phyloP scores from a whole-genome alignment of 2,797 vertebrate genomes.

The Lindbergichthys nudifrons region DNA sequence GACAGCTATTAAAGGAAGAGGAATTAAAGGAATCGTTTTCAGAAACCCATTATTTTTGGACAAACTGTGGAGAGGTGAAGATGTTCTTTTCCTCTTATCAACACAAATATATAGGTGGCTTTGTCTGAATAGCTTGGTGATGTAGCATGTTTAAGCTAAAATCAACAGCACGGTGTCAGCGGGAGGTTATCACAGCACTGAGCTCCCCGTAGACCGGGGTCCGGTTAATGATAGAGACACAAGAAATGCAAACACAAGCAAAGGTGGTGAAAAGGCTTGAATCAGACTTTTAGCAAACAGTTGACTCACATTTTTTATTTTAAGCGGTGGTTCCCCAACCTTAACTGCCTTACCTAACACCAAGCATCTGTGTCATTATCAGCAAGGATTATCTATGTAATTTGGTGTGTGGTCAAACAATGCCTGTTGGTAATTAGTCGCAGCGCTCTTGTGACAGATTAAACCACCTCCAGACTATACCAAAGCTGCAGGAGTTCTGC shows the following conservation, averaged over 20 bases:
- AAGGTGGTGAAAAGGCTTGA: neutral
- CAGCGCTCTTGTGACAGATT: conserved; percentile 65
- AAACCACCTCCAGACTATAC: conserved; percentile 64
- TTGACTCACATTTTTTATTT: neutral
- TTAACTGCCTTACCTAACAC: neutral
- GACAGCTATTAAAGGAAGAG: neutral
- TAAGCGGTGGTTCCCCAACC: neutral
- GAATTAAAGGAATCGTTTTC: no score
- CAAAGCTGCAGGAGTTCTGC: conserved; percentile 66
- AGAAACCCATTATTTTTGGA: conserved; percentile 9
- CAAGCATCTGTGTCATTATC: conserved; percentile 27
- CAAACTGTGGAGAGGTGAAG: conserved; percentile 6
- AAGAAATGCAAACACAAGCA: conserved; percentile 52
- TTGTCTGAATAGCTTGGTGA: conserved; percentile 39
- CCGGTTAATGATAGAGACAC: conserved; percentile 54
- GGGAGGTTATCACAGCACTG: conserved; percentile 68
- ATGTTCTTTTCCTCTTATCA: conserved; percentile 12
- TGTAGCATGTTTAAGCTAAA: conserved; percentile 62
- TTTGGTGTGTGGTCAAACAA: conserved; percentile 59
- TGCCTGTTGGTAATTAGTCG: conserved; percentile 68
- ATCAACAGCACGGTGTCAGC: conserved; percentile 70
- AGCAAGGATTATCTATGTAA: conserved; percentile 55
- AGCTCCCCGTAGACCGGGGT: conserved; percentile 40
- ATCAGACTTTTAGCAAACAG: neutral
- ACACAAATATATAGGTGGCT: conserved; percentile 26